phyloP scores from a whole-genome alignment of 2,888 invertebrate genomes.

The Nomada flava region DNA sequence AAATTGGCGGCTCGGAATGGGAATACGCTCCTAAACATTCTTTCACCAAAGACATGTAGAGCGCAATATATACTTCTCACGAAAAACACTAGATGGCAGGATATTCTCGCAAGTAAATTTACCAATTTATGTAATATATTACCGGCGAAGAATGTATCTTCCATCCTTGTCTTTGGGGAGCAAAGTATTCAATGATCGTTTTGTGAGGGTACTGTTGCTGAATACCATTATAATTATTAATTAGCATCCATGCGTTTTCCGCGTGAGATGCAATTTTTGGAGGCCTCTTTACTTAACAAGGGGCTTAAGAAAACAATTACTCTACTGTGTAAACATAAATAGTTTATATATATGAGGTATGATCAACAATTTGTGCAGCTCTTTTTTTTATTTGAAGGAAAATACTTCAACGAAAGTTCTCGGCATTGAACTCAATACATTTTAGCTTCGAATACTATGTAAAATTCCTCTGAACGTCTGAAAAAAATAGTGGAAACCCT shows the following conservation, averaged over 20 bases:
- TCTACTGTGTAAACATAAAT: no score
- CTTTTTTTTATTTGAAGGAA: no score
- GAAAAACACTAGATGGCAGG: slow-evolving; percentile 69
- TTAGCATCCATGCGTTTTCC: slow-evolving; percentile 87
- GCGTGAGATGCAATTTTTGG: slow-evolving; percentile 92
- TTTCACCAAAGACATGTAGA: no score
- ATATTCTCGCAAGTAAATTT: slow-evolving; percentile 63
- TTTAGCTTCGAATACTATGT: no score
- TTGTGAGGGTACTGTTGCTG: slow-evolving; percentile 95
- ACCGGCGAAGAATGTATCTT: accelerated
- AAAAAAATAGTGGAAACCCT: no score
- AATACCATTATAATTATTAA: slow-evolving; percentile 86
- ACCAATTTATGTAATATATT: slow-evolving; percentile 27
- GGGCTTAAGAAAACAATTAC: slow-evolving; percentile 65
- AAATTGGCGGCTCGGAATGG: no score
- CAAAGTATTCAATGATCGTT: slow-evolving; percentile 93
- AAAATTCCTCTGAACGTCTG: no score
- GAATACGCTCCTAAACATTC: no score
- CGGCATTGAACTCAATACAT: no score
- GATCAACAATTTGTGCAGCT: slow-evolving; percentile 21
- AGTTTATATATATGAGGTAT: no score
- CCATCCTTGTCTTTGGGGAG: slow-evolving; percentile 93
- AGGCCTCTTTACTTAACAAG: slow-evolving; percentile 89
- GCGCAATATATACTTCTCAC: no score
- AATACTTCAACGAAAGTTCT: no score